phyloP scores from a whole-genome alignment of 2,113 vertebrate genomes.

The Murina feae region DNA sequence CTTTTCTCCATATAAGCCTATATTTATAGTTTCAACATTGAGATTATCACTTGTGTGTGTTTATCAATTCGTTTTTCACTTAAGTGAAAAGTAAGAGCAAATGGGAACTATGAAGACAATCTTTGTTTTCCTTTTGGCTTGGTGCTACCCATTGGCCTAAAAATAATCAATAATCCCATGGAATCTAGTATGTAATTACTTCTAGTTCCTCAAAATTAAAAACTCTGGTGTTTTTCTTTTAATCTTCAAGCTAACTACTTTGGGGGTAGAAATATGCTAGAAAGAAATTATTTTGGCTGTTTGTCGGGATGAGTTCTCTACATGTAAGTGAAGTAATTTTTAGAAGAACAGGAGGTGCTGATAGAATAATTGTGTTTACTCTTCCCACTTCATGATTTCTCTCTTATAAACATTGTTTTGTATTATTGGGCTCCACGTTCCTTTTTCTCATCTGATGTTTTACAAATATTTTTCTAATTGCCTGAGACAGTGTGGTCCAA shows the following conservation, averaged over 20 bases:
- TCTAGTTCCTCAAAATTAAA: conserved; percentile 7
- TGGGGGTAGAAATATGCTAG: neutral
- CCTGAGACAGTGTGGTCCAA: conserved; percentile 86
- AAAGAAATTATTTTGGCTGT: conserved; percentile 49
- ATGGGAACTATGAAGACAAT: neutral
- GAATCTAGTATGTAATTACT: neutral
- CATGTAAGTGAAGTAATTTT: conserved; percentile 76
- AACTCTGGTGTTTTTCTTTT: neutral
- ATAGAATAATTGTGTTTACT: conserved; percentile 83
- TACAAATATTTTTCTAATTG: conserved; percentile 89
- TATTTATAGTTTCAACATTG: neutral
- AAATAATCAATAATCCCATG: conserved; percentile 10
- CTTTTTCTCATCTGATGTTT: conserved; percentile 84
- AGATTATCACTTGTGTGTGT: neutral
- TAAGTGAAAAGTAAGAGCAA: neutral
- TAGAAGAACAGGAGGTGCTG: conserved; percentile 83
- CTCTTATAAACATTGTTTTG: conserved; percentile 82
- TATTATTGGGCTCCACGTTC: conserved; percentile 81
- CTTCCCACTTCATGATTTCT: conserved; percentile 82
- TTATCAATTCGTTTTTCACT: neutral
- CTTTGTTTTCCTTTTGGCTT: neutral
- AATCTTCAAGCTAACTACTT: neutral
- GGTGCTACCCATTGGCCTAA: neutral
- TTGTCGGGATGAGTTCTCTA: conserved; percentile 39
- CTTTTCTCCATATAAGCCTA: neutral